Evolutionary conservation across 2,888 invertebrate species (phyloP).

Genomic region (Hydroisotoma schaefferi): DNA sequence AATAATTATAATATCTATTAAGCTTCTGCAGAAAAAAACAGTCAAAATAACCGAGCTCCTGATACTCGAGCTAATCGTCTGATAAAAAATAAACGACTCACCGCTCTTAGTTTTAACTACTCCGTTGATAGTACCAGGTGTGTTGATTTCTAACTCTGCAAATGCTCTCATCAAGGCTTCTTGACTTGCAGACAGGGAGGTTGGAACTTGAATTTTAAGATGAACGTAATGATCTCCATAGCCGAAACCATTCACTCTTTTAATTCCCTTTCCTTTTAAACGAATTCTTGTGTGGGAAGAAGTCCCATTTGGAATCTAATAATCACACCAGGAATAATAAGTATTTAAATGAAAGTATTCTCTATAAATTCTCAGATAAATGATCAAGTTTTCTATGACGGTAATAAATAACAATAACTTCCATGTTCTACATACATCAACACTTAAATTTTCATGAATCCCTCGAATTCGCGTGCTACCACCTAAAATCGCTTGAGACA

Average conservation of each 20-base stretch:
- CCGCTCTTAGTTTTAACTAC: conserved; percentile 70
- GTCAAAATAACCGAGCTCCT: no score
- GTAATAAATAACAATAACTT: not conserved
- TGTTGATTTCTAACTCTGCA: conserved; percentile 86
- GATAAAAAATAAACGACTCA: no score
- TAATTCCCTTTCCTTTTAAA: conserved; percentile 85
- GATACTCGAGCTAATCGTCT: no score
- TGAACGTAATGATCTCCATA: conserved; percentile 96
- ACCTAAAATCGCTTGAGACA: conserved; percentile 89
- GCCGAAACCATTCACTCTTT: conserved; percentile 82
- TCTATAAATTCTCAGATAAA: no score
- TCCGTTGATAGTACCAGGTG: conserved; percentile 88
- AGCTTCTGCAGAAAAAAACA: no score
- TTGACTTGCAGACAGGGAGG: conserved; percentile 72
- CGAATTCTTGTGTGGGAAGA: conserved; percentile 87
- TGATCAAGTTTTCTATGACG: no score
- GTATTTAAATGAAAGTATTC: not conserved
- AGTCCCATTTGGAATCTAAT: conserved; percentile 82
- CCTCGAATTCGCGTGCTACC: conserved; percentile 90
- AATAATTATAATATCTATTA: no score
- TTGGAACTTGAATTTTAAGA: conserved; percentile 83
- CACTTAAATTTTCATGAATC: conserved; percentile 87
- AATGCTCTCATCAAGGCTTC: conserved; percentile 80
- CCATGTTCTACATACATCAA: conserved; percentile 62
- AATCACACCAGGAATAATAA: not conserved